Evolutionary conservation across 2,797 vertebrate species (phyloP).

Genomic region (Pelochelys cantorii): DNA sequence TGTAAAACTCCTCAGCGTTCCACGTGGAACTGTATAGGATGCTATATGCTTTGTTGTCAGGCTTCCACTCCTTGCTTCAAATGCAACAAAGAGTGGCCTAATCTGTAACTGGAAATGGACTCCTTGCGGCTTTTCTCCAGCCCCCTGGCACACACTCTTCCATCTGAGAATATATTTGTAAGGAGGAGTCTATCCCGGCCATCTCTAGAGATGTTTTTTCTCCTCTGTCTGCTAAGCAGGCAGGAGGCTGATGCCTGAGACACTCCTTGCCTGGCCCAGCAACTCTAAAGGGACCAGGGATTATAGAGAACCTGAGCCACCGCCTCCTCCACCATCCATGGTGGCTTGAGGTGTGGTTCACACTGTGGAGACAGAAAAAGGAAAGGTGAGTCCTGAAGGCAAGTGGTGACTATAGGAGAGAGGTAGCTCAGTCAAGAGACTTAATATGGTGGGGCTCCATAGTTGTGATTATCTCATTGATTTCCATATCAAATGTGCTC

Average conservation of each 20-base stretch:
- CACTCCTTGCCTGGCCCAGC: neutral
- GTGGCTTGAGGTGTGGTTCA: neutral
- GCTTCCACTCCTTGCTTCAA: neutral
- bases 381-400: neutral
- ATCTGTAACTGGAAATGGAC: neutral
- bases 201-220: neutral
- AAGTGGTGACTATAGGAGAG: neutral
- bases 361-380: neutral
- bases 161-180: neutral
- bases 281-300: neutral
- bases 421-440: neutral
- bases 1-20: neutral
- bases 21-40: accelerated
- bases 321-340: neutral
- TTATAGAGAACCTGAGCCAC: neutral
- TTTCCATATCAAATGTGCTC: neutral
- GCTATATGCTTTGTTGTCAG: neutral
- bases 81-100: neutral
- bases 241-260: neutral
- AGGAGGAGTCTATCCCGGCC: neutral
- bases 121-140: neutral
- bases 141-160: neutral
- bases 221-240: neutral
- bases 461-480: neutral
- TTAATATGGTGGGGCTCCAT: neutral